phyloP scores from a whole-genome alignment of 2,888 invertebrate species.

The Antheraea yamamai region DNA sequence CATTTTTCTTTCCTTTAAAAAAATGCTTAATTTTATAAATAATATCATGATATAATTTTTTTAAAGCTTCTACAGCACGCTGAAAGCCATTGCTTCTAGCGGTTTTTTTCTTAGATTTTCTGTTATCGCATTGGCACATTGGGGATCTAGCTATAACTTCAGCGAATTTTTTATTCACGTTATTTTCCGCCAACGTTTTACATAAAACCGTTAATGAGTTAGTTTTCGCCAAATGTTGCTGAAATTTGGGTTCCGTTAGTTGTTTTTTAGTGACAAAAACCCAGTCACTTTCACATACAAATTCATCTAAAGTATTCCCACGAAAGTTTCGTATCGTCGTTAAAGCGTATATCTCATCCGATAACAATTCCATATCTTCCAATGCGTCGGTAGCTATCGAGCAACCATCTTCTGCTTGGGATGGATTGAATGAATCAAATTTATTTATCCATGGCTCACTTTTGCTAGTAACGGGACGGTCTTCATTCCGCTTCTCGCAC shows the following conservation, averaged over 20 bases:
- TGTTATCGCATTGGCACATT: constrained; percentile 60
- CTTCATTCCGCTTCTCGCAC: constrained; percentile 70
- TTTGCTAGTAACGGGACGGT: constrained; percentile 34
- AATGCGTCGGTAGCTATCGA: constrained; percentile 36
- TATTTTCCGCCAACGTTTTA: constrained; percentile 48
- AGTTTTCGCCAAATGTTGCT: constrained; percentile 51
- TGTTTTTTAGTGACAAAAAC: constrained; percentile 60
- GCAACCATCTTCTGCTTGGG: constrained; percentile 30
- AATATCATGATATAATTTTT: constrained; percentile 37
- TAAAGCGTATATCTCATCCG: constrained; percentile 60
- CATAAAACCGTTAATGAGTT: constrained; percentile 58
- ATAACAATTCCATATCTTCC: constrained; percentile 34
- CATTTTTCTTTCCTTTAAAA: neutral
- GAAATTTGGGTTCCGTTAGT: constrained; percentile 62
- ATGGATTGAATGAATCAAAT: constrained; percentile 41
- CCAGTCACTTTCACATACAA: constrained; percentile 70
- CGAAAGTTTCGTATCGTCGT: constrained; percentile 70
- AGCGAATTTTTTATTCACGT: constrained; percentile 41
- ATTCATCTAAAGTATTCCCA: constrained; percentile 58
- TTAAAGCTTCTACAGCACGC: constrained; percentile 37
- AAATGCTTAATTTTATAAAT: constrained; percentile 32
- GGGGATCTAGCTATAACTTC: constrained; percentile 59
- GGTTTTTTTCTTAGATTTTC: constrained; percentile 38
- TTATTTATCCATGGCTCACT: constrained; percentile 39
- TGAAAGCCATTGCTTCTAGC: constrained; percentile 38